Evolutionary conservation across 2,888 invertebrate genomes (phyloP), one percentile per base, ranked within the genome.

Genomic region (Phyto melanocephala): DNA sequence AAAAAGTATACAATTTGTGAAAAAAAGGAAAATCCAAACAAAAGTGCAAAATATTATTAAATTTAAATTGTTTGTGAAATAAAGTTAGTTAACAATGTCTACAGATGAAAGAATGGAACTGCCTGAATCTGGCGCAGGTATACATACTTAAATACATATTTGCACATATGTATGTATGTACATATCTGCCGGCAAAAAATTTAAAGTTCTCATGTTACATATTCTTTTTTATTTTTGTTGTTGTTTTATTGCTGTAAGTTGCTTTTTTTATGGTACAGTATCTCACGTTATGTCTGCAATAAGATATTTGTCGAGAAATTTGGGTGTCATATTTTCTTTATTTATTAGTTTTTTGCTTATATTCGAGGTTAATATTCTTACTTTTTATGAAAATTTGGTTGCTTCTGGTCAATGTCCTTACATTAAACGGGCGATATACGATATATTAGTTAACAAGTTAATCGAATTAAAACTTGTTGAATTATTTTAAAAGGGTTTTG

Each of bases 181-280:
- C n/a, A n/a, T n/a, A n/a, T n/a, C n/a, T n/a, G n/a, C n/a, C n/a
- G n/a, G n/a, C n/a, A 45, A 54, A 65, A 75, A 75, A 52, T 78
- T 74, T 70, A 75, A 78, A 80, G 65, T 70, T 82, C 75, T 82
- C 79, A 56, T 75, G 50, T 82, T 76, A 68, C 81, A 77, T 33
- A 42, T 17, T 45, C 45, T 17, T 54, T 58, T 17, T 37, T 45
- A 6, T 58, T 37, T 17, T 50, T 22, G 60, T 13, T 33, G 6
- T 35, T 54, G 10, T n/a, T n/a, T n/a, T n/a, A n/a, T 47, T 37
- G 11, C 28, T 60, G 42, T 17, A 54, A 65, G 35, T 33, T 35
- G 52, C 33, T 28, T 52, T 72, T 52, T 17, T 15, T 67, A 17
- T 33, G 8, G 1, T 6, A 45, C 37, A 40, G 5, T 52, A 20